These are phyloP conservation scores for Geophilus truncorum DNA, from an alignment of 2,888 invertebrate genomes.

Conservation along the genomic window DNA sequence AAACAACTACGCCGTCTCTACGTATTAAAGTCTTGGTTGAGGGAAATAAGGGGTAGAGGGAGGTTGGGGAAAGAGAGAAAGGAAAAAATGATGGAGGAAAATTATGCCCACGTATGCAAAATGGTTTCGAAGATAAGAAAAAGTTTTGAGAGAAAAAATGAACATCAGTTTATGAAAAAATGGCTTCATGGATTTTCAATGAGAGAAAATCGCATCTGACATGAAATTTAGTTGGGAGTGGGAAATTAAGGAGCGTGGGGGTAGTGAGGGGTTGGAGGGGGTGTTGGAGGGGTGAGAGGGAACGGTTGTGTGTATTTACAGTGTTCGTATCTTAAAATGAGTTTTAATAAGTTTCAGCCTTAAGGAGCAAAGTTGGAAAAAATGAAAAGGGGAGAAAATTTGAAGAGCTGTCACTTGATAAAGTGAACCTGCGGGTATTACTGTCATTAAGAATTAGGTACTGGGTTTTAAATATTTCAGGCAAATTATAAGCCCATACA, in stretches of 20 bases:
- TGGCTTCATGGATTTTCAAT: not conserved
- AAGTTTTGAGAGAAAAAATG: not conserved
- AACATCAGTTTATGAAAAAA: not conserved
- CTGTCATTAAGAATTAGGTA: conserved; percentile 17
- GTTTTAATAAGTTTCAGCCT: conserved; percentile 7
- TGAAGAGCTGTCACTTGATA: conserved; percentile 12
- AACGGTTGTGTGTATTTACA: not conserved
- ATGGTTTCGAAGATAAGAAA: not conserved
- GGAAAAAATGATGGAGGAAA: not conserved
- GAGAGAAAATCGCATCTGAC: conserved; percentile 11
- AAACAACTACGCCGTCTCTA: not conserved
- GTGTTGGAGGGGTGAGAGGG: not conserved
- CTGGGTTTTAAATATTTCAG: not conserved
- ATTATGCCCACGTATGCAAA: conserved; percentile 16
- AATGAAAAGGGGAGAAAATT: not conserved
- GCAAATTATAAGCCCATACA: not conserved
- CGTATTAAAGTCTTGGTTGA: conserved; percentile 9
- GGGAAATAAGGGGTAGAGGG: too few species aligned
- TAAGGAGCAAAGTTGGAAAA: not conserved
- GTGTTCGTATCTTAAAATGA: not conserved
- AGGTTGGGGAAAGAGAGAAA: not conserved
- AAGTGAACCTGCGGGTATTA: not conserved
- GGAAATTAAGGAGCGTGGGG: too few species aligned
- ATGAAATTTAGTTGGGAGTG: not conserved
- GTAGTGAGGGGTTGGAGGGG: not conserved